A percentile compares a stretch with the other conserved stretches of the same genome.
These are phyloP conservation scores for Microcebus ravelobensis DNA, from an alignment of 2,113 vertebrate genomes.

Conservation along the genomic window DNA sequence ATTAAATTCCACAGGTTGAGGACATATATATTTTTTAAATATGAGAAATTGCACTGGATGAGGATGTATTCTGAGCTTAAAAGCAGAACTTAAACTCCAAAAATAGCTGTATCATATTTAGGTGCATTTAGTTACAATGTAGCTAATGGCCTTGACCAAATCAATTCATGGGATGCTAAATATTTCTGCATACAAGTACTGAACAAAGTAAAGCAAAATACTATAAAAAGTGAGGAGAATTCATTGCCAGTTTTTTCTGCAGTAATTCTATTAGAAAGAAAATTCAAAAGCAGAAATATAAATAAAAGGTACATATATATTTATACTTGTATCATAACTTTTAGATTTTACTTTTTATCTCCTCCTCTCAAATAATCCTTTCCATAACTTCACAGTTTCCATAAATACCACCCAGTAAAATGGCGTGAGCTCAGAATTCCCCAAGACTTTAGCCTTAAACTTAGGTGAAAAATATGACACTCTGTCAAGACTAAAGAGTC, in stretches of 20 bases:
- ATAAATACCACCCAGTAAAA: background rate
- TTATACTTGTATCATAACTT: background rate
- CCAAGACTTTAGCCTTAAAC: background rate
- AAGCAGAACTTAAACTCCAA: background rate
- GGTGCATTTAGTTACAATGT: background rate
- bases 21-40: background rate
- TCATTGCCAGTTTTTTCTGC: background rate
- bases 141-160: background rate
- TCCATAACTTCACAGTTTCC: background rate
- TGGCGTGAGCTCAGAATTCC: background rate
- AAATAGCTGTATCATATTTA: background rate
- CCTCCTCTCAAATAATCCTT: background rate
- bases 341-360: background rate
- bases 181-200: background rate
- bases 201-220: background rate
- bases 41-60: background rate
- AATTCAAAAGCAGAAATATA: constrained; percentile 13
- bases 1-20: background rate
- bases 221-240: background rate
- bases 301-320: background rate
- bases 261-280: background rate
- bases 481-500: background rate
- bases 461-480: background rate
- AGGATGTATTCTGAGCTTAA: background rate
- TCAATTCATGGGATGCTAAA: background rate